Percentiles rank a stretch among this genome's conserved stretches.
Conservation (phyloP, 2,797 vertebrate species). For the Potorous gilbertii region DNA sequence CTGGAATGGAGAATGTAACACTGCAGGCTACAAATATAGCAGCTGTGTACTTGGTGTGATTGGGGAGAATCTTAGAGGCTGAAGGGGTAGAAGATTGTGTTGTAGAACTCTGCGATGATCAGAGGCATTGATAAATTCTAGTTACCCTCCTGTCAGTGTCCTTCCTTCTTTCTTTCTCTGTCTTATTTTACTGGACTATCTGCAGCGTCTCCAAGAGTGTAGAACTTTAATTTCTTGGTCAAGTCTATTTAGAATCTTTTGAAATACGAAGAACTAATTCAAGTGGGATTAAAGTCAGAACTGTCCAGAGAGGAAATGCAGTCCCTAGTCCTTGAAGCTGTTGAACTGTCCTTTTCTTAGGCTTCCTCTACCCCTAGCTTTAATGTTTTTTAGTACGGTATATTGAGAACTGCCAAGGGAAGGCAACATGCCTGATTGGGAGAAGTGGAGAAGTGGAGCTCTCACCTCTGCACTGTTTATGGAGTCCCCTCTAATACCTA, state of each 20-base stretch:
- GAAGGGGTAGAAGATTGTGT: not conserved
- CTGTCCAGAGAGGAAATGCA: slow-evolving; percentile 63
- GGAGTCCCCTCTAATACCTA: not conserved
- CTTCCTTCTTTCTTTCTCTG: slow-evolving; percentile 7
- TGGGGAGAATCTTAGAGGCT: slow-evolving; percentile 16
- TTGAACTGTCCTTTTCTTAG: slow-evolving; percentile 40
- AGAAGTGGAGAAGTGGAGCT: slow-evolving; percentile 46
- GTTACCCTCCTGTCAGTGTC: not conserved
- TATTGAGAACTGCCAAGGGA: slow-evolving; percentile 34
- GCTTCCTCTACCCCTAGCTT: slow-evolving; percentile 43
- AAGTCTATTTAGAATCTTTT: slow-evolving; percentile 39
- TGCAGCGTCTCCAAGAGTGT: slow-evolving; percentile 18
- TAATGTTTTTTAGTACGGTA: slow-evolving; percentile 42
- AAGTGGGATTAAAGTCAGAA: slow-evolving; percentile 68
- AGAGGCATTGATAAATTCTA: slow-evolving; percentile 47
- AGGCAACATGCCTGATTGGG: slow-evolving; percentile 18
- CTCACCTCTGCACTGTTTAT: slow-evolving; percentile 26
- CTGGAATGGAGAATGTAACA: slow-evolving; percentile 34
- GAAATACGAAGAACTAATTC: slow-evolving; percentile 66
- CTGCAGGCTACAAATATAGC: not conserved
- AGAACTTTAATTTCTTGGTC: slow-evolving; percentile 44
- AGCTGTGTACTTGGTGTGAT: slow-evolving; percentile 20
- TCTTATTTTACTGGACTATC: slow-evolving; percentile 24
- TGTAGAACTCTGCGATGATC: slow-evolving; percentile 32
- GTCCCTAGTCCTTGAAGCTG: slow-evolving; percentile 21